These are phyloP conservation scores for Acestrorhynchus altus DNA, from an alignment of 2,797 vertebrate species.

Conservation along the genomic window DNA sequence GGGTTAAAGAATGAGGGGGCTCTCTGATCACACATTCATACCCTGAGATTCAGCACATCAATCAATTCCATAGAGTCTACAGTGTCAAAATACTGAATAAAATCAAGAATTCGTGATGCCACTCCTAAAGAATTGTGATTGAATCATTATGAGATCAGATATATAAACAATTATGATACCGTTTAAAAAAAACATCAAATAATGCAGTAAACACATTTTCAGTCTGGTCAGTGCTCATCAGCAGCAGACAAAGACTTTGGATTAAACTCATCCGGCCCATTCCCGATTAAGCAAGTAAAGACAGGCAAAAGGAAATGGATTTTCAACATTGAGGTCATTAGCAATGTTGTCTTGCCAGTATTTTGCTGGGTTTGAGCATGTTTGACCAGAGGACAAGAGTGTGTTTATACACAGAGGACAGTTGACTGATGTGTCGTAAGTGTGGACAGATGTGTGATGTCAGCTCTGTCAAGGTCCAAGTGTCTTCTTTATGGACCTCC, in stretches of 20 bases:
- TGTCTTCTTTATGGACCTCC: slow-evolving; percentile 43
- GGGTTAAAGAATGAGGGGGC: too few relatives aligned
- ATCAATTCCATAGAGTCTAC: too few relatives aligned
- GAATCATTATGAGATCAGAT: too few relatives aligned
- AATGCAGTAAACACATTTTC: background rate
- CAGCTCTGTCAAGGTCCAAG: slow-evolving; percentile 56
- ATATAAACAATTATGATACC: too few relatives aligned
- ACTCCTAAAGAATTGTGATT: too few relatives aligned
- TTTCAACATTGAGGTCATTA: slow-evolving; percentile 44
- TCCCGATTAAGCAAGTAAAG: slow-evolving; percentile 28
- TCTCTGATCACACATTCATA: too few relatives aligned
- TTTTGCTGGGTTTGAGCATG: slow-evolving; percentile 45
- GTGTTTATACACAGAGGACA: slow-evolving; percentile 64
- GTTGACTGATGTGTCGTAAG: slow-evolving; percentile 64
- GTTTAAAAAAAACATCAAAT: too few relatives aligned
- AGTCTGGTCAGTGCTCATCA: background rate
- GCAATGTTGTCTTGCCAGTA: slow-evolving; percentile 58
- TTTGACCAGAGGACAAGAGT: slow-evolving; percentile 61
- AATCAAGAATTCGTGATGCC: too few relatives aligned
- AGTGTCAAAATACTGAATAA: too few relatives aligned
- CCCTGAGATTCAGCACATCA: too few relatives aligned
- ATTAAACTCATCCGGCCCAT: slow-evolving; percentile 2
- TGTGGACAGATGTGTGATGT: slow-evolving; percentile 66
- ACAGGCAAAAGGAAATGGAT: slow-evolving; percentile 44
- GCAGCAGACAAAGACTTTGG: background rate